A percentile compares a stretch with the other conserved stretches of the same genome.
Conservation (phyloP, 2,888 invertebrate species). For the Polyommatus iphigenia region DNA sequence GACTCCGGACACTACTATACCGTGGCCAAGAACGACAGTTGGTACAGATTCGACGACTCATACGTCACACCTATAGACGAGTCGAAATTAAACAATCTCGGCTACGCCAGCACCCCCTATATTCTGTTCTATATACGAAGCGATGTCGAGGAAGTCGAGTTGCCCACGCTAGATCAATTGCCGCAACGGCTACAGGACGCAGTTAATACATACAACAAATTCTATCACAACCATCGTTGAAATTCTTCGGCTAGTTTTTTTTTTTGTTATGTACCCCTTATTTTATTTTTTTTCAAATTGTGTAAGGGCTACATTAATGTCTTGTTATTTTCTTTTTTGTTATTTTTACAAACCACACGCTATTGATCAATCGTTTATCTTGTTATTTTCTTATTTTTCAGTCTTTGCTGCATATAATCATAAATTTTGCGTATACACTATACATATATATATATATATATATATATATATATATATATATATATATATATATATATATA, state of each 20-base stretch:
- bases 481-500: too few species aligned
- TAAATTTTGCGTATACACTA: not conserved
- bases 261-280: not conserved
- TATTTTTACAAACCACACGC: not conserved
- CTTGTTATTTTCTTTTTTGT: not conserved
- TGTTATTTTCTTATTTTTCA: not conserved
- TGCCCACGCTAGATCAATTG: constrained; percentile 57
- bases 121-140: constrained; percentile 86
- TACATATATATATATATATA: not conserved
- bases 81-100: constrained; percentile 81
- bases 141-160: constrained; percentile 65
- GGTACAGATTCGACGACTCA: constrained; percentile 92
- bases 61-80: constrained; percentile 82
- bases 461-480: too few species aligned
- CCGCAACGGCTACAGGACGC: constrained; percentile 57
- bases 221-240: constrained; percentile 22
- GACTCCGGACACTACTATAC: constrained; percentile 95
- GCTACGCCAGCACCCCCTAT: constrained; percentile 89
- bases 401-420: not conserved
- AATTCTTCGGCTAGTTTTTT: not conserved
- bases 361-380: not conserved
- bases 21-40: constrained; percentile 85
- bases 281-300: not conserved
- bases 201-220: constrained; percentile 62
- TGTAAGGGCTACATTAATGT: not conserved